A percentile compares a stretch with the other conserved stretches of the same genome.
phyloP scores from a whole-genome alignment of 2,113 vertebrate genomes.

The Apistogramma diplotaenia region DNA sequence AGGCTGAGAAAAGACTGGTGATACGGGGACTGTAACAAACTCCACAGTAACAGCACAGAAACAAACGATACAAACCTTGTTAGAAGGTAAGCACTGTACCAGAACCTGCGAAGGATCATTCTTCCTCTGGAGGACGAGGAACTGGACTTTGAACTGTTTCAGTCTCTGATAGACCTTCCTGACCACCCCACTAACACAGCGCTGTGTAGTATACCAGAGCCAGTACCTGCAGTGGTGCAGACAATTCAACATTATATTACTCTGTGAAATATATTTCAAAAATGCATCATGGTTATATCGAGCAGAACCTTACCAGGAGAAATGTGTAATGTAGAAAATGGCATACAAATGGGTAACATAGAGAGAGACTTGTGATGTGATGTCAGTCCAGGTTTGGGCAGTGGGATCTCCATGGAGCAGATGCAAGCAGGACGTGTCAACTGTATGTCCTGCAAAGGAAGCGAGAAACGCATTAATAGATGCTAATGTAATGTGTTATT shows the following conservation, averaged over 20 bases:
- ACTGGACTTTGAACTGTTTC: constrained; percentile 90
- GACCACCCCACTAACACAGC: constrained; percentile 84
- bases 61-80: constrained; percentile 77
- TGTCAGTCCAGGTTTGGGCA: constrained; percentile 87
- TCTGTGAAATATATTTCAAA: constrained; percentile 38
- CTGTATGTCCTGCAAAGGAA: constrained; percentile 77
- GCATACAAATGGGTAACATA: constrained; percentile 88
- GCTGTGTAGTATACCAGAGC: constrained; percentile 93
- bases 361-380: constrained; percentile 86
- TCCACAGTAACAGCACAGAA: background rate
- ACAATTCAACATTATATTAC: background rate
- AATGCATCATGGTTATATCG: background rate
- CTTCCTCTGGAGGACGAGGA: constrained; percentile 90
- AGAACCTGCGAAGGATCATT: constrained; percentile 89
- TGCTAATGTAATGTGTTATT: background rate
- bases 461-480: background rate
- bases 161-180: constrained; percentile 87
- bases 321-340: constrained; percentile 89
- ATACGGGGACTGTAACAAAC: background rate
- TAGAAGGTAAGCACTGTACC: constrained; percentile 88
- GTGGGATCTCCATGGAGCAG: constrained; percentile 85
- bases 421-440: constrained; percentile 82
- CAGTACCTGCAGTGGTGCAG: constrained; percentile 84
- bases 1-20: background rate
- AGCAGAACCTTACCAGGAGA: constrained; percentile 87